phyloP scores from a whole-genome alignment of 2,113 vertebrate species.

The Alectura lathami region DNA sequence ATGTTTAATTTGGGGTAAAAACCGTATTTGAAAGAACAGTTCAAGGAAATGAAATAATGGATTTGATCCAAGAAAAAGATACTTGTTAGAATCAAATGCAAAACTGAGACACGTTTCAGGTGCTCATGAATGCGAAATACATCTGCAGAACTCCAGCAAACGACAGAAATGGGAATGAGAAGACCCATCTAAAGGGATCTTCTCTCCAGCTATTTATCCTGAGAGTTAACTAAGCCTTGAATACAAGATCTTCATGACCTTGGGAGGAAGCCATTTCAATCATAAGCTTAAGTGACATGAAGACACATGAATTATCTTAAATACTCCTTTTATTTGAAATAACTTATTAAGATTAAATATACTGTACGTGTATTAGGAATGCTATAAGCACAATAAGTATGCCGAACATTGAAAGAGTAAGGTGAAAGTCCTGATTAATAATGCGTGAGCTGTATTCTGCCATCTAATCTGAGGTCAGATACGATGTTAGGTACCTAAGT shows the following conservation, averaged over 20 bases:
- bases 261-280: background rate
- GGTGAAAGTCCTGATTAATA: background rate
- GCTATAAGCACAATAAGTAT: background rate
- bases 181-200: background rate
- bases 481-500: background rate
- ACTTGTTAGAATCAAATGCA: background rate
- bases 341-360: background rate
- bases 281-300: background rate
- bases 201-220: background rate
- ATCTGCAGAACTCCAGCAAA: background rate
- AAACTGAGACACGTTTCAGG: background rate
- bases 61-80: background rate
- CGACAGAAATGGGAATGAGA: background rate
- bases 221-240: background rate
- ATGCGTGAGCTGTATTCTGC: background rate
- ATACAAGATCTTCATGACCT: background rate
- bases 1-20: background rate
- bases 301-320: background rate
- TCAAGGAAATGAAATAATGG: background rate
- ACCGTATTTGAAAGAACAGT: background rate
- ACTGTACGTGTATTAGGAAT: background rate
- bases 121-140: background rate
- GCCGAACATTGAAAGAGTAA: background rate
- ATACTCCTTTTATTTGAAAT: background rate
- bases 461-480: background rate